phyloP scores from a whole-genome alignment of 2,888 invertebrate genomes.

The Acronicta alni region DNA sequence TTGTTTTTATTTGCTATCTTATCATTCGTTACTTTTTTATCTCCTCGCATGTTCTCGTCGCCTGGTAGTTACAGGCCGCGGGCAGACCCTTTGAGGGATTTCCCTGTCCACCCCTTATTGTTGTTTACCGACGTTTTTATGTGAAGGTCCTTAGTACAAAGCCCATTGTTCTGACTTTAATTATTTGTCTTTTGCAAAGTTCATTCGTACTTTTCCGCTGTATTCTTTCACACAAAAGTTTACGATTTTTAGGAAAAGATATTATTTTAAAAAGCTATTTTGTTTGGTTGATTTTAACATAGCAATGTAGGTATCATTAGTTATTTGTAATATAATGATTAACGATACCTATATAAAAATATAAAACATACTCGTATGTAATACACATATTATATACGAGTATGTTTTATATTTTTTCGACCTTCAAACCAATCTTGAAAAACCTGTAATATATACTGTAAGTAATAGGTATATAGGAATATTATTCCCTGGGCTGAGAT shows the following conservation, averaged over 20 bases:
- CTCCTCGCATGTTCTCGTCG: constrained; percentile 36
- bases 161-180: constrained; percentile 39
- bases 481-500: too few species aligned
- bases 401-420: too few species aligned
- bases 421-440: too few species aligned
- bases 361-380: too few species aligned
- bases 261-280: too few species aligned
- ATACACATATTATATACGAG: too few species aligned
- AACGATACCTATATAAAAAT: too few species aligned
- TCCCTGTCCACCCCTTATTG: constrained; percentile 39
- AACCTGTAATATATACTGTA: too few species aligned
- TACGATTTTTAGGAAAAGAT: too few species aligned
- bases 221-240: neutral
- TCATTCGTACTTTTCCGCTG: constrained; percentile 21
- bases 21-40: constrained; percentile 45
- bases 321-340: neutral
- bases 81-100: constrained; percentile 46
- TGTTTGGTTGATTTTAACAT: too few species aligned
- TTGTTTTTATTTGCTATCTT: constrained; percentile 63
- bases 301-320: too few species aligned
- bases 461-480: too few species aligned
- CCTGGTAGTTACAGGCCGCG: constrained; percentile 42
- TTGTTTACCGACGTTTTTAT: constrained; percentile 46
- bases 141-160: constrained; percentile 19
- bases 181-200: constrained; percentile 33